Percentiles rank a stretch among this genome's conserved stretches.
These are phyloP conservation scores for Euzophera pinguis DNA, from an alignment of 2,888 invertebrate genomes.

Conservation along the genomic window DNA sequence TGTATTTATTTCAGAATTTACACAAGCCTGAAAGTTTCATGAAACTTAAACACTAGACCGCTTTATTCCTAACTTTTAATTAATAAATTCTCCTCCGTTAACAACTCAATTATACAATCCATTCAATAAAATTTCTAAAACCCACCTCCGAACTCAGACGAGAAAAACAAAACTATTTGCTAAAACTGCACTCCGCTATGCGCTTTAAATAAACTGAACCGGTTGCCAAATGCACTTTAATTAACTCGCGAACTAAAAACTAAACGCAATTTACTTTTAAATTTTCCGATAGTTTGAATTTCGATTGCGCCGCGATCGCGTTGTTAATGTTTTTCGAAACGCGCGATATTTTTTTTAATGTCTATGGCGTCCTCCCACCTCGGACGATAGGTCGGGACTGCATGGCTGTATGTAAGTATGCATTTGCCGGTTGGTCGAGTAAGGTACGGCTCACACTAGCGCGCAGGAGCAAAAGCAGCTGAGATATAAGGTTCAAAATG, in stretches of 20 bases:
- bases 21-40: no score
- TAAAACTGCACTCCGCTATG: neutral
- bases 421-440: neutral
- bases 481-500: no score
- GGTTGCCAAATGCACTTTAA: neutral
- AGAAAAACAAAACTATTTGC: neutral
- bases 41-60: no score
- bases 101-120: neutral
- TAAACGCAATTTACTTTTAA: neutral
- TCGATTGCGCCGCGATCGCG: no score
- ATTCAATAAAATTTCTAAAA: neutral
- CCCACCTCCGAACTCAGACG: neutral
- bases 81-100: neutral
- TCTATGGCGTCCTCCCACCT: neutral
- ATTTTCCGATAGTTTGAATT: neutral
- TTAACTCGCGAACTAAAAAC: neutral
- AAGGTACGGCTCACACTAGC: neutral
- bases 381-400: neutral
- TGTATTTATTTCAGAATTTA: no score
- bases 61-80: neutral
- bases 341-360: neutral
- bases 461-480: neutral
- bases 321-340: neutral
- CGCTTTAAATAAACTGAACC: neutral
- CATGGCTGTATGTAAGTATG: neutral